phyloP scores from a whole-genome alignment of 2,888 invertebrate genomes.

The Eristalis pertinax region DNA sequence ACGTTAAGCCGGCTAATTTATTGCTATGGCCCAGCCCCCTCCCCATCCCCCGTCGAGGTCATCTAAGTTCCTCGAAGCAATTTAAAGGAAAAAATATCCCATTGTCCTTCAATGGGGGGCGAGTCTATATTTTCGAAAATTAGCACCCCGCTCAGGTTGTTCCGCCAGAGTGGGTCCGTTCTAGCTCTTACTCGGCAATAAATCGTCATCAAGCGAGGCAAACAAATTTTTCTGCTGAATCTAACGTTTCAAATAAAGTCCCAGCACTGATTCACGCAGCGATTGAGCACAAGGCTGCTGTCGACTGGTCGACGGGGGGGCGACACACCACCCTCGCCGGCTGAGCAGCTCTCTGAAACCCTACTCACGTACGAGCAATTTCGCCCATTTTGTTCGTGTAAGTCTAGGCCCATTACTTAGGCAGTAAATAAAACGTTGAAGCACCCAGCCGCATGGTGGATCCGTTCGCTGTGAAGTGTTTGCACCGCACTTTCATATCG shows the following conservation, averaged over 20 bases:
- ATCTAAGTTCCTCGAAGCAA: slow-evolving; percentile 17
- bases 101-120: slow-evolving; percentile 9
- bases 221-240: slow-evolving; percentile 49
- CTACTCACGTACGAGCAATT: slow-evolving; percentile 67
- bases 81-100: slow-evolving; percentile 32
- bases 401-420: slow-evolving; percentile 61
- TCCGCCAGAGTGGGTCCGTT: neutral
- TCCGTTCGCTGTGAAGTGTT: slow-evolving; percentile 23
- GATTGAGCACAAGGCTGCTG: slow-evolving; percentile 41
- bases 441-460: slow-evolving; percentile 21
- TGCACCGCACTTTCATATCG: slow-evolving; percentile 16
- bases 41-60: neutral
- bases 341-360: slow-evolving; percentile 21
- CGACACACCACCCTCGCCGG: neutral
- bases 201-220: slow-evolving; percentile 59
- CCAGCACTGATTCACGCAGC: slow-evolving; percentile 36
- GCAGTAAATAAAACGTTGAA: slow-evolving; percentile 71
- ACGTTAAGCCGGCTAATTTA: slow-evolving; percentile 37
- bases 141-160: slow-evolving; percentile 60
- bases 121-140: slow-evolving; percentile 36
- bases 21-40: slow-evolving; percentile 11
- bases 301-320: neutral
- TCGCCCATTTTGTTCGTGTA: slow-evolving; percentile 56
- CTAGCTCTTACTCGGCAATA: slow-evolving; percentile 33
- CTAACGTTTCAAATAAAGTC: slow-evolving; percentile 38